phyloP scores from a whole-genome alignment of 2,113 vertebrate species.

The Chaetorhynchus papuensis region DNA sequence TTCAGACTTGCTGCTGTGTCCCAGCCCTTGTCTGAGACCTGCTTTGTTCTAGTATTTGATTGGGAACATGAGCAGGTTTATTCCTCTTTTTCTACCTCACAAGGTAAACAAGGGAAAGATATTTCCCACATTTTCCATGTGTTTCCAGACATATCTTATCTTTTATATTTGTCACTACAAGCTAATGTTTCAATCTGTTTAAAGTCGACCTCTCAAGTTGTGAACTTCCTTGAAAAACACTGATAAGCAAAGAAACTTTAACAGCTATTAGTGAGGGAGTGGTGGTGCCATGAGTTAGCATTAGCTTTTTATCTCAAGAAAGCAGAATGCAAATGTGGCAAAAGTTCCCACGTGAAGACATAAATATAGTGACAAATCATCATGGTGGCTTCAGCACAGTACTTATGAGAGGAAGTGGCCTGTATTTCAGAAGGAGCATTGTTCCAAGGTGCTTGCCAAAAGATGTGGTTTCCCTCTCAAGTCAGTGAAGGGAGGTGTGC shows the following conservation, averaged over 20 bases:
- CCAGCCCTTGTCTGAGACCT: slow-evolving; percentile 24
- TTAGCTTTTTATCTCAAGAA: slow-evolving; percentile 7
- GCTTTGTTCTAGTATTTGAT: slow-evolving; percentile 40
- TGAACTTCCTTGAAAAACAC: slow-evolving; percentile 71
- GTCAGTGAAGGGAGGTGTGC: neutral
- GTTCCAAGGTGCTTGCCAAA: neutral
- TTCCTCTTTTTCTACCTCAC: slow-evolving; percentile 49
- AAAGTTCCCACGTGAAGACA: slow-evolving; percentile 28
- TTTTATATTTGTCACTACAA: slow-evolving; percentile 65
- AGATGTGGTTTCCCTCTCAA: neutral
- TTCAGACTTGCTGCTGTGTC: slow-evolving; percentile 30
- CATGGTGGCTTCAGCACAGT: neutral
- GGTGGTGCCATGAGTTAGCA: slow-evolving; percentile 2
- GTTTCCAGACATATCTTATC: slow-evolving; percentile 71
- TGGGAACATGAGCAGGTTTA: slow-evolving; percentile 22
- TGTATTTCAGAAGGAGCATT: neutral
- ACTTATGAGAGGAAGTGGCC: neutral
- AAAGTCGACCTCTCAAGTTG: slow-evolving; percentile 61
- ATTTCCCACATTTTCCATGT: slow-evolving; percentile 63
- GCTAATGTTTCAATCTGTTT: slow-evolving; percentile 69
- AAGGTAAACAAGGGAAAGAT: slow-evolving; percentile 70
- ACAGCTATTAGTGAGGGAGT: slow-evolving; percentile 47
- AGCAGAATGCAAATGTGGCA: slow-evolving; percentile 47
- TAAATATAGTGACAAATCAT: neutral
- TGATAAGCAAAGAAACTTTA: slow-evolving; percentile 65